Conservation (phyloP, 1,140 invertebrate species). For the Dermatophagoides farinae region DNA sequence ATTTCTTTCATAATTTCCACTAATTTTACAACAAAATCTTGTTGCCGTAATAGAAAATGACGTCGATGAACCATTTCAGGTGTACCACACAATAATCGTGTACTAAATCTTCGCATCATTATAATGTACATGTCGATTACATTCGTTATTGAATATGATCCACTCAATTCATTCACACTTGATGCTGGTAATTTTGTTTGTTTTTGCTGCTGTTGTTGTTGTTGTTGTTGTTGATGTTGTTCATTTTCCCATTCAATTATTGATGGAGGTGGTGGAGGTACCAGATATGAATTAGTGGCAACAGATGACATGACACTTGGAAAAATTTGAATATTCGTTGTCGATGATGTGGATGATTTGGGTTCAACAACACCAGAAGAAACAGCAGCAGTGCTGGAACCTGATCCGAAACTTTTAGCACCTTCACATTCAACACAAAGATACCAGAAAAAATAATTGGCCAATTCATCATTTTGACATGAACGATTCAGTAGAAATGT, state of each 20-base stretch:
- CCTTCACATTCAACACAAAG: slow-evolving; percentile 74
- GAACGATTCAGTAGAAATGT: slow-evolving; percentile 76
- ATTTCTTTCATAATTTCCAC: slow-evolving; percentile 74
- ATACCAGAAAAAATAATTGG: slow-evolving; percentile 97
- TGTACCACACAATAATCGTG: slow-evolving; percentile 35
- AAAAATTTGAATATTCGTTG: background rate
- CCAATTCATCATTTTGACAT: slow-evolving; percentile 63
- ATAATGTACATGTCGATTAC: slow-evolving; percentile 58
- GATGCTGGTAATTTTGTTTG: background rate
- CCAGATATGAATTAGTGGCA: slow-evolving; percentile 6
- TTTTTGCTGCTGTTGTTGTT: slow-evolving; percentile 34
- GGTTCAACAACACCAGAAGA: background rate
- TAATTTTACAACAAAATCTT: slow-evolving; percentile 72
- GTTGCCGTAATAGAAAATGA: slow-evolving; percentile 52
- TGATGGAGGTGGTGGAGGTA: slow-evolving; percentile 1
- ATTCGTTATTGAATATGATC: slow-evolving; percentile 26
- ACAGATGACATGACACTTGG: slow-evolving; percentile 1
- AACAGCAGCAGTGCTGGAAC: background rate
- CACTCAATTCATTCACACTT: too few relatives aligned
- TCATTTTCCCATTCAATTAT: background rate
- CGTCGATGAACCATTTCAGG: slow-evolving; percentile 44
- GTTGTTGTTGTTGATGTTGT: slow-evolving; percentile 27
- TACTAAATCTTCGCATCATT: slow-evolving; percentile 65
- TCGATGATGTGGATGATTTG: background rate
- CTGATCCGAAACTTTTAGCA: slow-evolving; percentile 17